Evolutionary conservation across 2,797 vertebrate genomes (phyloP).

Genomic region (Pantherophis alleghaniensis): DNA sequence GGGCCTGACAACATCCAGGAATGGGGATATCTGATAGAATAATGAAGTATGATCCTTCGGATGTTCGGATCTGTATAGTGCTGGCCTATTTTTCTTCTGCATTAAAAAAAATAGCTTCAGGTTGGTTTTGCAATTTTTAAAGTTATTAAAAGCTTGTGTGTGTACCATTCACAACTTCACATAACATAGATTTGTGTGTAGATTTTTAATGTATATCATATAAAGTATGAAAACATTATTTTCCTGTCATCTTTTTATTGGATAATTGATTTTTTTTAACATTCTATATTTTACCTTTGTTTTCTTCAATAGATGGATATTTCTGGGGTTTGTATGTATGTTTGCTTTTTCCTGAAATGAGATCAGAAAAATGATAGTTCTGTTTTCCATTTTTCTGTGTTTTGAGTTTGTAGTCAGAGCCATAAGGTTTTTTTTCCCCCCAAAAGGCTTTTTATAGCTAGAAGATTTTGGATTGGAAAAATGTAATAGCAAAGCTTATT

Average conservation of each 20-base stretch:
- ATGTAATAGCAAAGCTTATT: neutral
- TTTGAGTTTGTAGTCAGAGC: constrained; percentile 22
- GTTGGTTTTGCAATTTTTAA: neutral
- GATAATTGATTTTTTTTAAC: neutral
- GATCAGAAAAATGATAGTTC: neutral
- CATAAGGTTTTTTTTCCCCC: neutral
- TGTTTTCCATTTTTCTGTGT: neutral
- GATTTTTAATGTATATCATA: neutral
- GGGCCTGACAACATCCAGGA: neutral
- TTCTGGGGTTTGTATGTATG: neutral
- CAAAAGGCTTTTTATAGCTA: neutral
- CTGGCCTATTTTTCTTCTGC: neutral
- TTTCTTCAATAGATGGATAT: neutral
- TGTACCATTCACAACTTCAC: neutral
- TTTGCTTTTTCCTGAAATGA: neutral
- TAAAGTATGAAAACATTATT: neutral
- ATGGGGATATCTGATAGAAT: too few species aligned
- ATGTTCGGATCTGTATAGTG: neutral
- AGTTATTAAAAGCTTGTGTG: neutral
- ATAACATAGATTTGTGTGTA: neutral
- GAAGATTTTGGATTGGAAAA: neutral
- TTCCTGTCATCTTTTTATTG: neutral
- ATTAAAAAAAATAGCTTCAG: neutral
- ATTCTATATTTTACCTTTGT: neutral
- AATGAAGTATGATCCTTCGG: neutral